phyloP scores from a whole-genome alignment of 2,113 vertebrate species.

The Cephalopterus ornatus region DNA sequence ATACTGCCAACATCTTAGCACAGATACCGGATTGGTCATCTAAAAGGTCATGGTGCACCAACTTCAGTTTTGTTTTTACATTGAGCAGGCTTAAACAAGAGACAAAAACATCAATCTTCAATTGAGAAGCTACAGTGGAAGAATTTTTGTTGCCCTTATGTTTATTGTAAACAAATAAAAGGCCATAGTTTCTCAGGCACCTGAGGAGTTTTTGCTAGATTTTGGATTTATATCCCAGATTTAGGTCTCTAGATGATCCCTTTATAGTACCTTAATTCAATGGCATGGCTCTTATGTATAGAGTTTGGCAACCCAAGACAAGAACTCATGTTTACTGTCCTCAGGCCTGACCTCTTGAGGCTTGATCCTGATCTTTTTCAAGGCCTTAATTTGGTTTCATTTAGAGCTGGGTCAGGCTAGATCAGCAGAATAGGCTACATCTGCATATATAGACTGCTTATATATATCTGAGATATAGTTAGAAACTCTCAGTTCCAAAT shows the following conservation, averaged over 20 bases:
- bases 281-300: not conserved
- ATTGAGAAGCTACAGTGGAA: not conserved
- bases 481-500: not conserved
- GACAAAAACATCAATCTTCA: not conserved
- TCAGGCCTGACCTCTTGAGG: not conserved
- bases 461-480: not conserved
- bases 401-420: not conserved
- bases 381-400: not conserved
- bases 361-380: not conserved
- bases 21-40: not conserved
- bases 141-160: not conserved
- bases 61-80: not conserved
- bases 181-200: not conserved
- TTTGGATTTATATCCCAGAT: not conserved
- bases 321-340: not conserved
- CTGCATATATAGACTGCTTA: not conserved
- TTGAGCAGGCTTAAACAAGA: not conserved
- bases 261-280: not conserved
- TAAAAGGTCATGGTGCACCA: not conserved
- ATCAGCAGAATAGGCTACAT: not conserved
- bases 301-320: not conserved
- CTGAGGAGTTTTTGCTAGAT: not conserved
- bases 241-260: not conserved
- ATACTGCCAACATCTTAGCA: not conserved
- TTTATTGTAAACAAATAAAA: not conserved